Evolutionary conservation across 1,140 invertebrate species (phyloP).

Genomic region (Pomacea maculata): DNA sequence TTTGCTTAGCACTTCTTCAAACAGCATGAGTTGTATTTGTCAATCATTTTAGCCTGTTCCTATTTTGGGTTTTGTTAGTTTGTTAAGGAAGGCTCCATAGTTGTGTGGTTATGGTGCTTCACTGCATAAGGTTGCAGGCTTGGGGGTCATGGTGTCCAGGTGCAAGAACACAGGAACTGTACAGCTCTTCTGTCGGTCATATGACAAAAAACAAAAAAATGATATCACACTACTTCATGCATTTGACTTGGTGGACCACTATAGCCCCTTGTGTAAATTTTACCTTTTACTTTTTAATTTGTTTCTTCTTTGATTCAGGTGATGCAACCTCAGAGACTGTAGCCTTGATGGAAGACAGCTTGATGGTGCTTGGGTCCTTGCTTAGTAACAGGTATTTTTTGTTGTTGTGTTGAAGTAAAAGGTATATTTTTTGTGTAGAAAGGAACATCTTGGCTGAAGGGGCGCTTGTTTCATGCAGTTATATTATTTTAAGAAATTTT

Average conservation of each 20-base stretch:
- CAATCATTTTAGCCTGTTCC: too few species aligned
- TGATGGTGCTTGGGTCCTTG: constrained; percentile 93
- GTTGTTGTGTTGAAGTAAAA: constrained; percentile 73
- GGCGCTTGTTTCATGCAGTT: neutral
- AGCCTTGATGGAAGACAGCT: constrained; percentile 91
- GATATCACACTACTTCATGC: too few species aligned
- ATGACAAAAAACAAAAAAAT: too few species aligned
- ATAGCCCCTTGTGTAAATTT: neutral
- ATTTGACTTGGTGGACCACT: too few species aligned
- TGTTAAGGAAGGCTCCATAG: too few species aligned
- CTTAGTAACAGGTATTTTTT: constrained; percentile 81
- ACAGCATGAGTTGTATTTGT: constrained; percentile 2
- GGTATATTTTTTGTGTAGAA: constrained; percentile 64
- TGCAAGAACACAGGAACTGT: neutral
- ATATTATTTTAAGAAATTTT: neutral
- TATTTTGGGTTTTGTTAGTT: too few species aligned
- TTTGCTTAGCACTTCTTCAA: neutral
- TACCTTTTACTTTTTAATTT: neutral
- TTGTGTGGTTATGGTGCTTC: too few species aligned
- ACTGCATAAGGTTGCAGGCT: too few species aligned
- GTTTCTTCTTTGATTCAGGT: constrained; percentile 41
- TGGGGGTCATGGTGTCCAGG: too few species aligned
- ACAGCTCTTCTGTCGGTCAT: neutral
- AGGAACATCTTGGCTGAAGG: too few species aligned
- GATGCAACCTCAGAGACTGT: constrained; percentile 84